Percentiles rank a stretch among this genome's conserved stretches.
phyloP scores from a whole-genome alignment of 2,888 invertebrate species.

The Drosophila antonietae region DNA sequence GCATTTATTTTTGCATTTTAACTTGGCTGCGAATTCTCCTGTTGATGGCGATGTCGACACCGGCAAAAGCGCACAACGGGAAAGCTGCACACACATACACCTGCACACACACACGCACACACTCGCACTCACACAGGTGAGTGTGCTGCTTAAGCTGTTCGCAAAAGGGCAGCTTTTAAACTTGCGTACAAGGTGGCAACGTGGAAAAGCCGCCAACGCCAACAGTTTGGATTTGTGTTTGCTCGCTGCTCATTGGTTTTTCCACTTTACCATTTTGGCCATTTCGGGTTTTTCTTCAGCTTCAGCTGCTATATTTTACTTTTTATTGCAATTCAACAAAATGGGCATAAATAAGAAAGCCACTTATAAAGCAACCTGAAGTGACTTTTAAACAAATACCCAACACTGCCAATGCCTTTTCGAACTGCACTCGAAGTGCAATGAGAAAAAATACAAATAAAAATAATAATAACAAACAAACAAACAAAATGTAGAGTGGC shows the following conservation, averaged over 20 bases:
- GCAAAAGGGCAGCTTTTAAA: constrained; percentile 69
- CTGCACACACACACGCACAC: constrained; percentile 21
- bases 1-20: constrained; percentile 81
- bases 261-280: constrained; percentile 45
- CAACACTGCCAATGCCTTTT: constrained; percentile 18
- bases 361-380: constrained; percentile 54
- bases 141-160: constrained; percentile 48
- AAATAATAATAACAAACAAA: not conserved
- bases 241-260: constrained; percentile 58
- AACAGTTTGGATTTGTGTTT: constrained; percentile 68
- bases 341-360: constrained; percentile 56
- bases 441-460: constrained; percentile 1
- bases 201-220: constrained; percentile 66
- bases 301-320: not conserved
- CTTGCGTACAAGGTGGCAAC: constrained; percentile 72
- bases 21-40: constrained; percentile 64
- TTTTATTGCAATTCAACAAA: constrained; percentile 50
- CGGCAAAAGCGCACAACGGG: constrained; percentile 65
- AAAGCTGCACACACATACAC: constrained; percentile 55
- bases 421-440: constrained; percentile 18
- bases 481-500: not conserved
- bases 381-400: constrained; percentile 49
- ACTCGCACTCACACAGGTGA: constrained; percentile 8
- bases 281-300: constrained; percentile 2
- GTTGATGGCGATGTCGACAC: constrained; percentile 56